A percentile compares a stretch with the other conserved stretches of the same genome.
Conservation (phyloP, 2,888 invertebrate genomes). For the Megastigmus dorsalis region DNA sequence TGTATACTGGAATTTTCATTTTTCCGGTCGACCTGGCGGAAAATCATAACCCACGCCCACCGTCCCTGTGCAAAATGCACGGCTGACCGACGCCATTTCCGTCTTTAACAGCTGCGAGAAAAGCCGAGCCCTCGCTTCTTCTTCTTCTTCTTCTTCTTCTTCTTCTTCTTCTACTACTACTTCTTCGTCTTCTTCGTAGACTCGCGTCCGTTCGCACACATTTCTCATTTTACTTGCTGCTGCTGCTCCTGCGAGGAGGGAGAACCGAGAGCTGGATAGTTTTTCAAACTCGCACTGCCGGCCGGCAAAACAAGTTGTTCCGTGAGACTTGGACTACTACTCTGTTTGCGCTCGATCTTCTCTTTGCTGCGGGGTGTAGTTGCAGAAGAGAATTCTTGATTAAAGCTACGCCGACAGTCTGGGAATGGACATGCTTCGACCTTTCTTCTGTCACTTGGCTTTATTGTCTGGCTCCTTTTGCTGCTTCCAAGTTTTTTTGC, state of each 20-base stretch:
- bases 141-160: not conserved
- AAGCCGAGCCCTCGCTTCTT: not conserved
- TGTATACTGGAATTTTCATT: conserved; percentile 65
- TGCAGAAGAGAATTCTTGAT: too few relatives aligned
- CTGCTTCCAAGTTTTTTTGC: too few relatives aligned
- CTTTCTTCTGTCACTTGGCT: too few relatives aligned
- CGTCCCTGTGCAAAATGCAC: conserved; percentile 56
- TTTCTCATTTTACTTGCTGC: conserved; percentile 18
- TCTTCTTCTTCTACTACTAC: not conserved
- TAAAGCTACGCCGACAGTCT: too few relatives aligned
- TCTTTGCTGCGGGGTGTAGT: too few relatives aligned
- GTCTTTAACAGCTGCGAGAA: conserved; percentile 1
- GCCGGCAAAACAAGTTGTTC: not conserved
- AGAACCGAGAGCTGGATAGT: not conserved
- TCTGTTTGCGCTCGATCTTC: too few relatives aligned
- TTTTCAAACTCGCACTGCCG: not conserved
- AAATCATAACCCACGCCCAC: conserved; percentile 63
- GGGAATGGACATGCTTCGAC: too few relatives aligned
- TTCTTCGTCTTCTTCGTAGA: not conserved
- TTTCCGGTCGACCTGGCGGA: conserved; percentile 68
- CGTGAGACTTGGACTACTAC: too few relatives aligned
- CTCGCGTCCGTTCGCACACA: not conserved
- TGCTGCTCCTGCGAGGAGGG: too few relatives aligned
- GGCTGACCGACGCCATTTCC: conserved; percentile 60
- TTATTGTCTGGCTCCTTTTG: too few relatives aligned